These are phyloP conservation scores for Apamea sordens DNA, from an alignment of 2,888 invertebrate genomes.

Conservation along the genomic window DNA sequence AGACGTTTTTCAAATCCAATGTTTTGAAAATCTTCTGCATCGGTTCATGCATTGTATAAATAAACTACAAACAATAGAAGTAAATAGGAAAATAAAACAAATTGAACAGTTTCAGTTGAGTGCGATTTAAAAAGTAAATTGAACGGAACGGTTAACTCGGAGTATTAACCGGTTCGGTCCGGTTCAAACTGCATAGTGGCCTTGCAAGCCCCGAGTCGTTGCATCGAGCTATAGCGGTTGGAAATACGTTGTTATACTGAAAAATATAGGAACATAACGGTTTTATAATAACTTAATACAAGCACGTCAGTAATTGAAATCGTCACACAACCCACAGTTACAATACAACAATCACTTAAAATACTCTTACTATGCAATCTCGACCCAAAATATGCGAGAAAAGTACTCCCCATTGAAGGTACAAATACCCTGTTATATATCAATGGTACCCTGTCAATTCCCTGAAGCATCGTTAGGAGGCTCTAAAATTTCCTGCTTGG, in stretches of 20 bases:
- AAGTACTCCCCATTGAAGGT: slow-evolving; percentile 22
- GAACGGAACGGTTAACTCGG: slow-evolving; percentile 48
- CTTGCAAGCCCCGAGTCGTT: slow-evolving; percentile 9
- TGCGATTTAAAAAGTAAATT: slow-evolving; percentile 53
- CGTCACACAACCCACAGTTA: no score
- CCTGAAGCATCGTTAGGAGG: slow-evolving; percentile 53
- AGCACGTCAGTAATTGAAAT: background rate
- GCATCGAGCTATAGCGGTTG: slow-evolving; percentile 15
- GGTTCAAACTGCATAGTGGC: slow-evolving; percentile 51
- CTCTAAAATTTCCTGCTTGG: slow-evolving; percentile 51
- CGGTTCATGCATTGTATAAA: background rate
- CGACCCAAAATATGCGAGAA: background rate
- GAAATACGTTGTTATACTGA: background rate
- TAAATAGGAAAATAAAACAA: slow-evolving; percentile 39
- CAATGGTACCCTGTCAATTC: slow-evolving; percentile 30
- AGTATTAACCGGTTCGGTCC: slow-evolving; percentile 27
- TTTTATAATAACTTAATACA: background rate
- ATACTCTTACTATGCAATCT: background rate
- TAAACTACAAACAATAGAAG: slow-evolving; percentile 13
- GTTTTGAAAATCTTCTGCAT: background rate
- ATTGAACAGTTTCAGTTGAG: slow-evolving; percentile 46
- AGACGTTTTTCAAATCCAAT: background rate
- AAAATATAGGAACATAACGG: background rate
- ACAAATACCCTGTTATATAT: slow-evolving; percentile 43
- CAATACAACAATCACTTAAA: background rate